phyloP scores from a whole-genome alignment of 2,797 vertebrate genomes.

The Xenopus petersii region DNA sequence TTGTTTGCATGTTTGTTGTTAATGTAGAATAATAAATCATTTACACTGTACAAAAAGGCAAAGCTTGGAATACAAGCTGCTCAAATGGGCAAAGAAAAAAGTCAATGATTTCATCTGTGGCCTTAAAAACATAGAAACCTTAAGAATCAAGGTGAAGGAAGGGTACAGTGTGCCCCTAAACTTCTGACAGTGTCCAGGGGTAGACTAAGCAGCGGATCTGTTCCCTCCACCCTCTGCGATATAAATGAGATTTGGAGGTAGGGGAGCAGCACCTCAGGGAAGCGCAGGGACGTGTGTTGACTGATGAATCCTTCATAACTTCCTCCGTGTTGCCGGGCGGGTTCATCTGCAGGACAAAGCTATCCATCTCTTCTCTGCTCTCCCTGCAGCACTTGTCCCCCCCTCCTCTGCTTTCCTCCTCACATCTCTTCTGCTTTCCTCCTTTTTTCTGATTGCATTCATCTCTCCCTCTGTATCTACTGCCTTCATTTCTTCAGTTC shows the following conservation, averaged over 20 bases:
- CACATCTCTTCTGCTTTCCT: slow-evolving; percentile 46
- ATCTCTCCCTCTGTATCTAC: slow-evolving; percentile 34
- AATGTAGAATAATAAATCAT: too few species aligned
- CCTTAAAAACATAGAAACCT: slow-evolving; percentile 35
- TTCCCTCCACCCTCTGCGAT: slow-evolving; percentile 49
- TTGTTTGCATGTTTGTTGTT: background rate
- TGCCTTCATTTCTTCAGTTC: slow-evolving; percentile 39
- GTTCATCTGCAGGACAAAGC: slow-evolving; percentile 67
- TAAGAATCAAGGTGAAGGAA: slow-evolving; percentile 34
- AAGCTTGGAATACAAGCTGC: too few species aligned
- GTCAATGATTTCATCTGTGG: background rate
- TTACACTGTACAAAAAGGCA: too few species aligned
- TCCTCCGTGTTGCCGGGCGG: slow-evolving; percentile 67
- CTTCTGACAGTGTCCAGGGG: slow-evolving; percentile 36
- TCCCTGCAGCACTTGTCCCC: slow-evolving; percentile 43
- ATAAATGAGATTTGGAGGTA: slow-evolving; percentile 65
- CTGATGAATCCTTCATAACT: slow-evolving; percentile 68
- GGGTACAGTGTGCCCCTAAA: slow-evolving; percentile 39
- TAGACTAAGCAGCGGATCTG: slow-evolving; percentile 46
- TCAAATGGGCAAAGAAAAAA: too few species aligned
- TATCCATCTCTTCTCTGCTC: slow-evolving; percentile 57
- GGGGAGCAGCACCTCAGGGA: slow-evolving; percentile 53
- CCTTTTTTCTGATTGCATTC: slow-evolving; percentile 34
- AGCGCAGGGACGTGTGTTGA: slow-evolving; percentile 59
- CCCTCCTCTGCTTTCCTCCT: slow-evolving; percentile 34